These are phyloP conservation scores for Mayetiola destructor DNA, from an alignment of 2,888 invertebrate genomes.

Conservation along the genomic window DNA sequence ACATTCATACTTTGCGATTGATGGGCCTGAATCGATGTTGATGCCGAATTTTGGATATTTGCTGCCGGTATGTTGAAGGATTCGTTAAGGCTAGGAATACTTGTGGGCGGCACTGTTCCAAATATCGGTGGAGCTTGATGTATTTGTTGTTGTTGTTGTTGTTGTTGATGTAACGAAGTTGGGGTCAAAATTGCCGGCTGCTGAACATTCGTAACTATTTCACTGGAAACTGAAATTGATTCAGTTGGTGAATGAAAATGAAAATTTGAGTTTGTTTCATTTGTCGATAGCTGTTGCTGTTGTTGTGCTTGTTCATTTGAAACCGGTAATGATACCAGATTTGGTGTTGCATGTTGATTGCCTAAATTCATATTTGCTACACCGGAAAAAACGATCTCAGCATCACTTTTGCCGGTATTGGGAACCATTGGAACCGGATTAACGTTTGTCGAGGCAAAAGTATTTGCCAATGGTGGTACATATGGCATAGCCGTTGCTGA, in stretches of 20 bases:
- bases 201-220: background rate
- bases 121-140: constrained; percentile 18
- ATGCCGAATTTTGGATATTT: background rate
- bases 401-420: background rate
- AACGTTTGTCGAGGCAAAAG: constrained; percentile 16
- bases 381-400: background rate
- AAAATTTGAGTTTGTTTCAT: too few relatives aligned
- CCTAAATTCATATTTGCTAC: constrained; percentile 3
- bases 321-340: background rate
- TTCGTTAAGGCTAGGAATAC: constrained; percentile 7
- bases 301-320: background rate
- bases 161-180: too few relatives aligned
- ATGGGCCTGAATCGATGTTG: background rate
- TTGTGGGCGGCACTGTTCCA: background rate
- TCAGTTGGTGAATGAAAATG: too few relatives aligned
- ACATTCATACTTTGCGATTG: background rate
- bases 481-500: constrained; percentile 25
- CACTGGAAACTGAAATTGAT: background rate
- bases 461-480: constrained; percentile 34
- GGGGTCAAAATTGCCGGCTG: too few relatives aligned
- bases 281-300: background rate
- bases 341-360: background rate
- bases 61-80: background rate
- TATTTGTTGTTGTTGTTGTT: too few relatives aligned
- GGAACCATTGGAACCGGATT: background rate